Percentiles rank a stretch among this genome's conserved stretches.
Conservation (phyloP, 2,797 vertebrate genomes). For the Orientallactaga sibirica region DNA sequence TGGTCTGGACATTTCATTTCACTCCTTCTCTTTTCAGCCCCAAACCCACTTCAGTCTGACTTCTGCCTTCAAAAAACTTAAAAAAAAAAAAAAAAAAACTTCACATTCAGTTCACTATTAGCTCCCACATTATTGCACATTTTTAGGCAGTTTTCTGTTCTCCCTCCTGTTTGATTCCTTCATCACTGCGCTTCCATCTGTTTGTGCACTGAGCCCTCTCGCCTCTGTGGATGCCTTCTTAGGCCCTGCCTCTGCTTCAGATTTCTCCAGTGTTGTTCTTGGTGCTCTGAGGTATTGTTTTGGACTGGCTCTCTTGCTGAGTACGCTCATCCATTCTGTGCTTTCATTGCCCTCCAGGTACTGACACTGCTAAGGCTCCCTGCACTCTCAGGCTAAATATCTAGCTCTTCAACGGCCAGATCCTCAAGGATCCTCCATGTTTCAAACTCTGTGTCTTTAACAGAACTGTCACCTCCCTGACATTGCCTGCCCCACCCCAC, state of each 20-base stretch:
- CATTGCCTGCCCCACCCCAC: background rate
- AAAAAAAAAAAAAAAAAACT: no score
- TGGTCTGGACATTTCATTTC: background rate
- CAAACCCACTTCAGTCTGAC: background rate
- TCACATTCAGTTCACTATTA: background rate
- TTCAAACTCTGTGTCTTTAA: background rate
- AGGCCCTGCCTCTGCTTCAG: background rate
- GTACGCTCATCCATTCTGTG: background rate
- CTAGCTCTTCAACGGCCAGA: background rate
- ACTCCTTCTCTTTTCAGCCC: background rate
- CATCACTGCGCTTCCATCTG: background rate
- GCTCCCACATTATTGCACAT: background rate
- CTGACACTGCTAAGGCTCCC: background rate
- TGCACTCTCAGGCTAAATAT: background rate
- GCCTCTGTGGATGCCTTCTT: background rate
- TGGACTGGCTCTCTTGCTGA: background rate
- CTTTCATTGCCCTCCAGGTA: background rate
- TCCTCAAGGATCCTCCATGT: background rate
- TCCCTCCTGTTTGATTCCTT: background rate
- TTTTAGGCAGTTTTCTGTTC: background rate
- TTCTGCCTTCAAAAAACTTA: background rate
- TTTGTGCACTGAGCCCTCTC: no score
- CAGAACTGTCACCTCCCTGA: background rate
- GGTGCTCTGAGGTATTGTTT: background rate
- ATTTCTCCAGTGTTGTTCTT: background rate